phyloP scores from a whole-genome alignment of 2,113 vertebrate genomes.

The Natator depressus region DNA sequence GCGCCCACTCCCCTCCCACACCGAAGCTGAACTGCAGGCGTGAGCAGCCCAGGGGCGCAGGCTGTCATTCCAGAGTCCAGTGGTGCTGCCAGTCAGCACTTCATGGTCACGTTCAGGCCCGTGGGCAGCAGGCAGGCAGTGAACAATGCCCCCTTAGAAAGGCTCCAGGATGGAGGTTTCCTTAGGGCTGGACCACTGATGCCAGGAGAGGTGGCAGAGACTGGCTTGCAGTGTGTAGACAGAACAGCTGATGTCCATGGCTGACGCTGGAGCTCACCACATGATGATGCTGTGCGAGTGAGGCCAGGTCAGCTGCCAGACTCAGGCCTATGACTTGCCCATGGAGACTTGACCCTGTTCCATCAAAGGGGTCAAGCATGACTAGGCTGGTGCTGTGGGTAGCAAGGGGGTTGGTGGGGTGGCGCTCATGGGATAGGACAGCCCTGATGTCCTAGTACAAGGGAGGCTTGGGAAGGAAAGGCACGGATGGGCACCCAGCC shows the following conservation, averaged over 20 bases:
- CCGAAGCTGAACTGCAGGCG: neutral
- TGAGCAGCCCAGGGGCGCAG: neutral
- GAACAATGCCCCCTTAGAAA: neutral
- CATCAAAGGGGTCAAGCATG: neutral
- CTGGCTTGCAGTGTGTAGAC: neutral
- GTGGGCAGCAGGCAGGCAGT: neutral
- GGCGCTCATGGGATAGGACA: neutral
- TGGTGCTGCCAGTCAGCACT: neutral
- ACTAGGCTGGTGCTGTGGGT: neutral
- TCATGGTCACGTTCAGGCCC: neutral
- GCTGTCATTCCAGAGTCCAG: neutral
- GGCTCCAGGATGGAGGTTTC: neutral
- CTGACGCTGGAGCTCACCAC: no score
- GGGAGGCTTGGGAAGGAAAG: neutral
- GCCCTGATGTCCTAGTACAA: neutral
- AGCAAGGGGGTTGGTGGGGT: neutral
- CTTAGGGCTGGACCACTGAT: neutral
- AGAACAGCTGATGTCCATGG: rapidly evolving
- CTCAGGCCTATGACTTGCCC: neutral
- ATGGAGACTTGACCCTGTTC: neutral
- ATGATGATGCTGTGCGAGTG: neutral
- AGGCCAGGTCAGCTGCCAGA: neutral
- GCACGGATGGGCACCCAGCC: neutral
- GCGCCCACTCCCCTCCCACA: neutral
- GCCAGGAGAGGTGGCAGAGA: neutral